Evolutionary conservation across 2,113 vertebrate genomes (phyloP).

Genomic region (Myotis davidii): DNA sequence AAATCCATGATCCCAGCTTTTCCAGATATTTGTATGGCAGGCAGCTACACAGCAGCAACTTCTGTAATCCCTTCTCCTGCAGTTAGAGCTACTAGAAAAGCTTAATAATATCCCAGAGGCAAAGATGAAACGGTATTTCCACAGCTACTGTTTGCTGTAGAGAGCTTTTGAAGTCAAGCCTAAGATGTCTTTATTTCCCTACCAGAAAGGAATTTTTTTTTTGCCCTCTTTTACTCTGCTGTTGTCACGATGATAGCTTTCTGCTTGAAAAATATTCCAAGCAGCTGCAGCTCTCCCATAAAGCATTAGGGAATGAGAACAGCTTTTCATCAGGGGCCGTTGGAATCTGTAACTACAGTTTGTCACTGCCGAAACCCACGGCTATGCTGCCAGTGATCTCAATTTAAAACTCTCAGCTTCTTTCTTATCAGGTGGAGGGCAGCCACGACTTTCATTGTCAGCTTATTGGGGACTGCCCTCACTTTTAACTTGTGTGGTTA

Average conservation of each 20-base stretch:
- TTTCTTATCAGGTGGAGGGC: slow-evolving; percentile 77
- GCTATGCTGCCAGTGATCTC: slow-evolving; percentile 73
- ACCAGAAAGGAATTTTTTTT: slow-evolving; percentile 85
- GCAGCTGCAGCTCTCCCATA: slow-evolving; percentile 80
- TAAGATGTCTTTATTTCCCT: slow-evolving; percentile 99
- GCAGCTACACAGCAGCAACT: slow-evolving; percentile 89
- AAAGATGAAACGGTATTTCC: slow-evolving; percentile 97
- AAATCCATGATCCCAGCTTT: slow-evolving; percentile 85
- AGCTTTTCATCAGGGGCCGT: slow-evolving; percentile 84
- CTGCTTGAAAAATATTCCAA: slow-evolving; percentile 88
- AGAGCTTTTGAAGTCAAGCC: slow-evolving; percentile 97
- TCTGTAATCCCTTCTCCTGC: slow-evolving; percentile 92
- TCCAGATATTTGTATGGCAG: slow-evolving; percentile 88
- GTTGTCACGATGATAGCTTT: slow-evolving; percentile 88
- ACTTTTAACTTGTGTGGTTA: slow-evolving; percentile 77
- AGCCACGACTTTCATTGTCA: slow-evolving; percentile 39
- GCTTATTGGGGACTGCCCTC: slow-evolving; percentile 53
- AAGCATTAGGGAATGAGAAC: slow-evolving; percentile 83
- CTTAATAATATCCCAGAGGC: slow-evolving; percentile 99
- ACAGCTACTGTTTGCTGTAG: slow-evolving; percentile 96
- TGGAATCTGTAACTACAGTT: slow-evolving; percentile 82
- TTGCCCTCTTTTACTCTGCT: slow-evolving; percentile 81
- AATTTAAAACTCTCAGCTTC: slow-evolving; percentile 77
- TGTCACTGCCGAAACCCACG: slow-evolving; percentile 81
- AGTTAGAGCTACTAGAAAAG: slow-evolving; percentile 94